Conservation (phyloP, 2,888 invertebrate species). For the Kryphioiulus occultus region DNA sequence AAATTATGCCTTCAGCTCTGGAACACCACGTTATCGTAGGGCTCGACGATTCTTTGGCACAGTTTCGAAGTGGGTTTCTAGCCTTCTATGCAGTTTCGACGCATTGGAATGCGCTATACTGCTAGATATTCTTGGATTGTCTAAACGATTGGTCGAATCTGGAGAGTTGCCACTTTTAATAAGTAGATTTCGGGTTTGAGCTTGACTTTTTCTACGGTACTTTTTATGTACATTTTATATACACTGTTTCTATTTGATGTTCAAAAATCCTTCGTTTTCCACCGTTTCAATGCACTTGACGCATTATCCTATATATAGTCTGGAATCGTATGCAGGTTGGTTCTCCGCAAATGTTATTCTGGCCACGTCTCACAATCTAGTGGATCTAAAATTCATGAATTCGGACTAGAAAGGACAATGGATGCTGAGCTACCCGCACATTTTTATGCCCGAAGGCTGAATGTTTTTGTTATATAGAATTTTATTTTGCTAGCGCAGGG, state of each 20-base stretch:
- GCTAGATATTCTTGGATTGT: not conserved
- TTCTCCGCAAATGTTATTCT: constrained; percentile 10
- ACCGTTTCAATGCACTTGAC: not conserved
- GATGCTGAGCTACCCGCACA: constrained; percentile 32
- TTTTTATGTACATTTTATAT: constrained; percentile 21
- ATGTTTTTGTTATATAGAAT: constrained; percentile 9
- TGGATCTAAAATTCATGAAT: constrained; percentile 45
- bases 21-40: not conserved
- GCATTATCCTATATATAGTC: not conserved
- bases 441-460: constrained; percentile 2
- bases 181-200: not conserved
- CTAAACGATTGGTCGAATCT: constrained; percentile 19
- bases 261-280: not conserved
- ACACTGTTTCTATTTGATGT: constrained; percentile 27
- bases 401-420: constrained; percentile 33
- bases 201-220: not conserved
- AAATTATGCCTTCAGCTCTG: not conserved
- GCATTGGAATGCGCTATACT: not conserved
- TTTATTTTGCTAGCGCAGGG: not conserved
- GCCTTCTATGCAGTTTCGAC: not conserved
- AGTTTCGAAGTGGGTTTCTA: not conserved
- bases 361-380: constrained; percentile 41
- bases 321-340: not conserved
- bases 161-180: constrained; percentile 35
- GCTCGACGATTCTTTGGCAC: not conserved